Evolutionary conservation across 2,797 vertebrate genomes (phyloP).

Genomic region (Sebastolobus alascanus): DNA sequence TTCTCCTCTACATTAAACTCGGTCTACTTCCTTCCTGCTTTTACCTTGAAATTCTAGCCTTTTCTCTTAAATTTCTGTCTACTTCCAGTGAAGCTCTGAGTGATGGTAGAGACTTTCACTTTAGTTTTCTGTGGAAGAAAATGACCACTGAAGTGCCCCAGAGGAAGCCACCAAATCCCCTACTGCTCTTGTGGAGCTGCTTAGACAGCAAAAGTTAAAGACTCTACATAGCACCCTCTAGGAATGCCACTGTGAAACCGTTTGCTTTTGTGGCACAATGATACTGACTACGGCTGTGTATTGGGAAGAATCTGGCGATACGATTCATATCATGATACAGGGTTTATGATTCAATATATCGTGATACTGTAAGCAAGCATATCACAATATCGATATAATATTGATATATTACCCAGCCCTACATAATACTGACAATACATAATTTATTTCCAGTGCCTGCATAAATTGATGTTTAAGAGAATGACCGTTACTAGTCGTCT

Average conservation of each 20-base stretch:
- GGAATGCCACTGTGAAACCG: not conserved
- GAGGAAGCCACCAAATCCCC: conserved; percentile 6
- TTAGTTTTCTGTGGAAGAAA: not conserved
- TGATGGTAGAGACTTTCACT: not conserved
- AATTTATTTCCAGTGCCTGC: not conserved
- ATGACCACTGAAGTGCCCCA: not conserved
- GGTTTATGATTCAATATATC: too few species aligned
- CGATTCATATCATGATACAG: too few species aligned
- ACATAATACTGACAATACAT: not conserved
- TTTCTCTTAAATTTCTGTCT: not conserved
- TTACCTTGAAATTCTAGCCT: conserved; percentile 6
- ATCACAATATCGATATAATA: too few species aligned
- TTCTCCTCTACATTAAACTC: conserved; percentile 6
- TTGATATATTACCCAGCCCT: too few species aligned
- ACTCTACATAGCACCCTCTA: not conserved
- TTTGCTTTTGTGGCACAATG: not conserved
- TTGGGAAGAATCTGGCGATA: rapidly evolving
- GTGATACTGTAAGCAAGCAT: rapidly evolving
- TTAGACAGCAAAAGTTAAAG: not conserved
- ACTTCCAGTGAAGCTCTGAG: not conserved
- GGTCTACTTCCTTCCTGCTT: not conserved
- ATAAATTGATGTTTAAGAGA: not conserved
- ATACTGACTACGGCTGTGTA: not conserved
- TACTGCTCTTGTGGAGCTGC: not conserved
- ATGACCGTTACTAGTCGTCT: not conserved